phyloP scores from a whole-genome alignment of 2,113 vertebrate genomes.

The Pardalotus punctatus region DNA sequence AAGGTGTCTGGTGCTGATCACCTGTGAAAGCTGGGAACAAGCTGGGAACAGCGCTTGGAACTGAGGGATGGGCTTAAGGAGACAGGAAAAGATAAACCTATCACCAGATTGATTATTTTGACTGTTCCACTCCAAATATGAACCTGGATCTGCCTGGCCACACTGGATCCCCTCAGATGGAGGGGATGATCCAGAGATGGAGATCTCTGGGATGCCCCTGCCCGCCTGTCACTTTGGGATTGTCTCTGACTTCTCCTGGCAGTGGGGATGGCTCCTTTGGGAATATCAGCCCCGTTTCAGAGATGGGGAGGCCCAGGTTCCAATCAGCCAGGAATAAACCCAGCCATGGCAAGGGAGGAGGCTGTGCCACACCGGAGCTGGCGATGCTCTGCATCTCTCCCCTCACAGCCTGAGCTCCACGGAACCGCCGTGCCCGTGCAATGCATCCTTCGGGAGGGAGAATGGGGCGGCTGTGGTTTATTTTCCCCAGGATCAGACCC shows the following conservation, averaged over 20 bases:
- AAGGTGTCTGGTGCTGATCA: background rate
- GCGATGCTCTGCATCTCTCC: fast-evolving
- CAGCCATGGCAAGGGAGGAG: fast-evolving
- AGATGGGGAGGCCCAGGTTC: background rate
- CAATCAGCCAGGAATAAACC: background rate
- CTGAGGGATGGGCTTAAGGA: background rate
- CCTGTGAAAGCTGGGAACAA: background rate
- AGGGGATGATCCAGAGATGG: background rate
- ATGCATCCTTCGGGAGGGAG: background rate
- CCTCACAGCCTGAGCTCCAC: too few relatives aligned
- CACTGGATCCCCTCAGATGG: background rate
- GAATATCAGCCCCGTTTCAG: background rate
- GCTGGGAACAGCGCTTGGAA: background rate
- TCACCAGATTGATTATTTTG: background rate
- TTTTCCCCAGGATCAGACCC: background rate
- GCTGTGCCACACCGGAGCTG: fast-evolving
- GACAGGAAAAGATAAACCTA: background rate
- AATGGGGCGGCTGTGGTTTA: fast-evolving
- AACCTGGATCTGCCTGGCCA: background rate
- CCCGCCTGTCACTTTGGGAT: background rate
- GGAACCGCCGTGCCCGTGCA: fast-evolving
- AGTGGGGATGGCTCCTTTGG: background rate
- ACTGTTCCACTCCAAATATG: background rate
- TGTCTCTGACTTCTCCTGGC: fast-evolving
- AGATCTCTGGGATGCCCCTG: background rate